These are phyloP conservation scores for Pantherophis alleghaniensis DNA, from an alignment of 2,797 vertebrate species.

Conservation along the genomic window DNA sequence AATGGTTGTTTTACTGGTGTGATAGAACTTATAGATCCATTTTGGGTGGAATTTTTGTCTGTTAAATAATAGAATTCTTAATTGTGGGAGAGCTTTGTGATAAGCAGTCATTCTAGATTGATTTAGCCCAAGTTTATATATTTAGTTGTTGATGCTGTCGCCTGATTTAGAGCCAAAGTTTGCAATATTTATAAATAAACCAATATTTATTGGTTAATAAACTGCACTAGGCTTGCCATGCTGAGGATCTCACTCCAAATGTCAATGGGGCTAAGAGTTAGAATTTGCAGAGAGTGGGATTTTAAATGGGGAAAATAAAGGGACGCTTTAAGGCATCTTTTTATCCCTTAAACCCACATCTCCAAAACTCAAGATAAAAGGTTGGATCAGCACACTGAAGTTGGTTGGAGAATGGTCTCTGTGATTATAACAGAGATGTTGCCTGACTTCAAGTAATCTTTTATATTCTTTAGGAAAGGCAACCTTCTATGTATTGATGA, in stretches of 20 bases:
- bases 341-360: not conserved
- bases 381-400: not conserved
- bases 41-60: not conserved
- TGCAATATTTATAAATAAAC: not conserved
- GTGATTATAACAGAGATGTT: not conserved
- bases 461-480: not conserved
- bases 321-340: not conserved
- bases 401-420: not conserved
- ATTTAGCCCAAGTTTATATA: not conserved
- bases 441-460: not conserved
- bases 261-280: not conserved
- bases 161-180: not conserved
- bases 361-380: not conserved
- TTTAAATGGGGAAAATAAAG: not conserved
- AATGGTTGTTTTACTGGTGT: not conserved
- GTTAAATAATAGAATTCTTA: not conserved
- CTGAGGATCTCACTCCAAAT: not conserved
- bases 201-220: not conserved
- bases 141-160: not conserved
- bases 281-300: not conserved
- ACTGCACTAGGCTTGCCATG: not conserved
- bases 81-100: not conserved
- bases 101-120: not conserved
- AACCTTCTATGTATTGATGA: not conserved
- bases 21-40: not conserved